Base-by-base conservation (phyloP, 2,113 vertebrate genomes). In the Cyprichromis sp. region DNA sequence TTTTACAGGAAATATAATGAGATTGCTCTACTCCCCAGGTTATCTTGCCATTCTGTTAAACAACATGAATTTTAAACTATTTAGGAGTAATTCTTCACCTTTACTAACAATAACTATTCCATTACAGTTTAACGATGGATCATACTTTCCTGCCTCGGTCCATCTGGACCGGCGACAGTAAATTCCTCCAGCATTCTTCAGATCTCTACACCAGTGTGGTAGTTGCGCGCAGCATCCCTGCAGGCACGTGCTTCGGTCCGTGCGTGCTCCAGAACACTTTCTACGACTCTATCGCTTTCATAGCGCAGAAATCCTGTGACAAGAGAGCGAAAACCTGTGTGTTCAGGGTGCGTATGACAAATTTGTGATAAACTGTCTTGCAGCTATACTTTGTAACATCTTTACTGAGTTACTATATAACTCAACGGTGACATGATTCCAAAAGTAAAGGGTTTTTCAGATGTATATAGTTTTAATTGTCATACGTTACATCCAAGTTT, bases 251-350 rank as follows among this genome's bases (percentile, higher is more conserved):
- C 88, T 97, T 98, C 45, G 97, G 97, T 85, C 97, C 97, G 2
- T 98, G 97, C 71, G 73, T 96, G 85, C 96, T 98, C 55, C 97
- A 98, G 78, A 97, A 97, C 90, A 97, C 97, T 5, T 96, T 97
- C 87, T 96, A 97, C 86, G 97, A 98, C 94, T 97, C 97, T 4
- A 96, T 98, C 57, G 97, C 97, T 87, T 98, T 98, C 92, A 98
- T 98, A 87, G 97, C 97, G 52, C 95, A 97, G 82, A 98, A 98
- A 88, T 97, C 97, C 89, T 95, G 94, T 1, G 97, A 98, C 38
- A 96, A 92, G 87, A 94, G 95, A 87, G 94, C 94, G 5, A 97
- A 97, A 84, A 95, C 97, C 17, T 97, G 97, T 31, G 93, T 97
- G 13, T 97, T 98, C 90, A 96, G 96, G 96, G 97, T 98, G 94